Base-by-base conservation (phyloP, 2,888 invertebrate genomes). In the Nymphalis polychloros region DNA sequence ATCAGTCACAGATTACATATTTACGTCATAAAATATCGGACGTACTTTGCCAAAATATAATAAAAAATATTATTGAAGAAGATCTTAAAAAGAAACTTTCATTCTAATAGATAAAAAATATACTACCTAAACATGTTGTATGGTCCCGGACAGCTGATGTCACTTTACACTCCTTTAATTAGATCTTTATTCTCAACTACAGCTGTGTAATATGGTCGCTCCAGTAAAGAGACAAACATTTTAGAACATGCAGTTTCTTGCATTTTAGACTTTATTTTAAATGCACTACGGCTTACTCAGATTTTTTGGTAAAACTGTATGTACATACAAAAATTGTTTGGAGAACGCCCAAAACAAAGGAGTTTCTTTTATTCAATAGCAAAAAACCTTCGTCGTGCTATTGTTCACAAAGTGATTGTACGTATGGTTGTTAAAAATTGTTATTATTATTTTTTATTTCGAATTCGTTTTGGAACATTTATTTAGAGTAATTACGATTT, bases 271-370 rank as follows among this genome's bases (percentile, higher is more conserved):
- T 59, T 69, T 69, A 69, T 57, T 8, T 13, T 1, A 2, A 48
- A 20, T 10, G 2, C 1, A 20, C 48, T 59, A 57, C 46, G 17
- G 63, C 52, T 66, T 46, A 55, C n/a, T 17, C 23, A 23, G 7
- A 27, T 46, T 46, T 48, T 17, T 63, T 8, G n/a, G 17, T 59
- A 16, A 47, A 59, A 27, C 46, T 48, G 50, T 46, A 46, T 46
- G 60, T 50, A 66, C 64, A 57, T 61, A 62, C 70, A 72, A 69
- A 70, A 73, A 73, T 72, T 72, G 67, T 59, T 73, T 73, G 72
- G 70, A 69, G 59, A 59, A 62, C 59, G 73, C 72, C 73, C 70
- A 73, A 72, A 73, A 67, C 72, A 69, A 72, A 72, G 64, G 66
- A 65, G 69, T 69, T 69, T 62, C 72, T 72, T 73, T 72, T 73